Conservation (phyloP, 2,797 vertebrate species). For the Catharus ustulatus region DNA sequence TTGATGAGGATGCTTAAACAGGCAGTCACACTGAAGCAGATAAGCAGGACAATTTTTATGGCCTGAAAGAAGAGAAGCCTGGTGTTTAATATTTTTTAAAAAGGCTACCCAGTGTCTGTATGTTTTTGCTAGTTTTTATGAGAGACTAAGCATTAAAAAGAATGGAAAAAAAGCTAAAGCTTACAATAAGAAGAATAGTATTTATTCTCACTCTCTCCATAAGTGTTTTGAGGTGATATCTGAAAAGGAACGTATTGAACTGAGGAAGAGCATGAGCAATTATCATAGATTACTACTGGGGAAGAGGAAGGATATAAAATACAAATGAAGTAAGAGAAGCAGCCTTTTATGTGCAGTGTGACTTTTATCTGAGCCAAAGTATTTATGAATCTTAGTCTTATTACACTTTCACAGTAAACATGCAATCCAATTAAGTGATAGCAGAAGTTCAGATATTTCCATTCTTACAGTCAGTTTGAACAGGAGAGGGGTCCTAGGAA, state of each 20-base stretch:
- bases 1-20: slow-evolving; percentile 40
- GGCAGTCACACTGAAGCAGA: slow-evolving; percentile 1
- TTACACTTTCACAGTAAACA: background rate
- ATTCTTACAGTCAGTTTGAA: background rate
- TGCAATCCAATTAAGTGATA: background rate
- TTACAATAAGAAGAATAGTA: background rate
- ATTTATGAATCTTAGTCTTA: background rate
- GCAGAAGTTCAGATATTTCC: background rate
- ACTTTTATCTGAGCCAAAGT: background rate
- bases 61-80: background rate
- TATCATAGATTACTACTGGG: background rate
- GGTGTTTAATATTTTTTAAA: background rate
- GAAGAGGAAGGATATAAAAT: background rate
- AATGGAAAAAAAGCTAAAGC: background rate
- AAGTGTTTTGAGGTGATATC: background rate
- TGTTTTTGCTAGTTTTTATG: background rate
- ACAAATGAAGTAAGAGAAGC: background rate
- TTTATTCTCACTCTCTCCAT: background rate
- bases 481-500: background rate
- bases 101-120: background rate
- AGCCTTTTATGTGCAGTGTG: background rate
- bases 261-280: background rate
- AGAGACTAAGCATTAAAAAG: background rate
- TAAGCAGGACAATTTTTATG: background rate
- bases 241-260: background rate